Base-by-base conservation (phyloP, 2,113 vertebrate genomes). In the rat (Rattus norvegicus) region DNA sequence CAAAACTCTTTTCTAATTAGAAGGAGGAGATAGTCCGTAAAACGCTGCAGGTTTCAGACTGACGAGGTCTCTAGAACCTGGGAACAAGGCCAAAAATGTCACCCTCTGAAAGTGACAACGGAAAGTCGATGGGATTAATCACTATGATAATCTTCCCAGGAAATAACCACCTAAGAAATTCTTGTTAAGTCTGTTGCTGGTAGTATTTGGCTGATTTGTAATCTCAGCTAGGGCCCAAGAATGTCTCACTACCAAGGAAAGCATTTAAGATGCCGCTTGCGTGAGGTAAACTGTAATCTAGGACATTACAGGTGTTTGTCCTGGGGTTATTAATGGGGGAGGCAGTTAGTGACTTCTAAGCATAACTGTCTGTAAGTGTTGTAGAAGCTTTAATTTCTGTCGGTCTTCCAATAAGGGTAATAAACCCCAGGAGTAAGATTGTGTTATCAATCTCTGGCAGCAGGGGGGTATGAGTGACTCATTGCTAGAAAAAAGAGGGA, bases 61-160 rank as follows among this genome's bases (percentile, higher is more conserved):
- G 83, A 92, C 81, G 59, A 63, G 70, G 7, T 47, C 24, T 39
- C n/a, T 87, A 79, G 90, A 70, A 91, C 69, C 96, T 92, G 91
- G 94, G 95, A 95, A 79, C 20, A 9, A 70, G 77, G 89, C 81
- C 87, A 96, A 87, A 75, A 89, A 87, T 80, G 91, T 95, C 94
- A 91, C 65, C 43, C 81, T 96, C 83, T 69, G 86, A 96, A 97
- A 90, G 0, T 75, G 93, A 94, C 92, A 88, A 72, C 61, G 49
- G 87, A 79, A 93, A 91, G 92, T 79, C 52, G 61, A 87, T 83
- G 95, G 87, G 91, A 95, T 93, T 90, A 95, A 84, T 96, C 80
- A 84, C 87, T 69, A 33, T 89, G 96, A 96, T 93, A 89, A 97
- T 95, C 93, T 93, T 94, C 67, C 95, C 69, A 79, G 94, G 80